Evolutionary conservation across 2,113 vertebrate genomes (phyloP), one percentile per base, ranked within the genome.

Genomic region (Chaetodon auriga): DNA sequence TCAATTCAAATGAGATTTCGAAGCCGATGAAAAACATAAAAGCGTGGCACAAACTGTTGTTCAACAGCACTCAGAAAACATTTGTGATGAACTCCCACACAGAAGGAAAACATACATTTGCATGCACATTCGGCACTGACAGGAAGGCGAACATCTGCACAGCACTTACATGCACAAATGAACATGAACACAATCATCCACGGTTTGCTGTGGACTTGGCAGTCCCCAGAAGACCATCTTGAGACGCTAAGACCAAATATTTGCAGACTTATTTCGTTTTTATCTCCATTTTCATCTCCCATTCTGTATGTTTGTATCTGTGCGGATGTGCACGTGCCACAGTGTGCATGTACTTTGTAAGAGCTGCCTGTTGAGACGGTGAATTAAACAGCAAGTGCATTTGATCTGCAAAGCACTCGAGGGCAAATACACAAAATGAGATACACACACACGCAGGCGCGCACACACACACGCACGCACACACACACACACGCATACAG

Each of bases 301-400:
- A 60, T 78, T 88, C 76, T 85, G 81, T 84, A 63, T 80, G 87
- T 90, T 87, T 86, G 49, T 83, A 71, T 89, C 71, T 57, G 61
- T 84, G 81, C 46, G 48, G 75, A 73, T 49, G 89, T 82, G 90
- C 85, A 71, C 62, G 91, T 71, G 74, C 73, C 76, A 48, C 68
- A 75, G 84, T n/a, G 85, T 87, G 92, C 68, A 30, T 79, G 82
- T 63, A 82, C 89, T 92, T 78, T 82, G 88, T 89, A 87, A 82
- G 90, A 85, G 89, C 88, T 90, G 94, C 91, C 87, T 92, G 94
- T 92, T 91, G 93, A 92, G 92, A 94, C 58, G 89, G 87, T 90
- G 94, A 94, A 94, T 94, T 93, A 93, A 92, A 93, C 93, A 91
- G 90, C 90, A 82, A 93, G 91, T 89, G 92, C 91, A 94, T 94